Percentiles rank a stretch among this genome's conserved stretches.
phyloP scores from a whole-genome alignment of 2,113 vertebrate species.

The Turdus rufiventris region DNA sequence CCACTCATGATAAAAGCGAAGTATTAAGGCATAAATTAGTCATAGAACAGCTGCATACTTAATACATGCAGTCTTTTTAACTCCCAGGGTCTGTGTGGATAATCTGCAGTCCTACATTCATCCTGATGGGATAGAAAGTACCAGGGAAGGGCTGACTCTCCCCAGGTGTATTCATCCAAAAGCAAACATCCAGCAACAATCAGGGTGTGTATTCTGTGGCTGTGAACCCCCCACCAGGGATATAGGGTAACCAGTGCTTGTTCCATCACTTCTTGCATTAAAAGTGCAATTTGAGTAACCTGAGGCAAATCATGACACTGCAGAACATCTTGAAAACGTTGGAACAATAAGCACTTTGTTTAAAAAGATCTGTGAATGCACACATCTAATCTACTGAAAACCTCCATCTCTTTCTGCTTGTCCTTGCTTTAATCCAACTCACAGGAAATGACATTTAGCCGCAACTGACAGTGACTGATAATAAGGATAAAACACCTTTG shows the following conservation, averaged over 20 bases:
- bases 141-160: not conserved
- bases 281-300: not conserved
- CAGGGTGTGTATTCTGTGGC: not conserved
- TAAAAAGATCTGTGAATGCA: slow-evolving; percentile 17
- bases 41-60: not conserved
- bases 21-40: slow-evolving; percentile 21
- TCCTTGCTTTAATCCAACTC: not conserved
- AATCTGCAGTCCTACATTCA: not conserved
- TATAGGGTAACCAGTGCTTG: not conserved
- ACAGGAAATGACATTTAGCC: not conserved
- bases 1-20: not conserved
- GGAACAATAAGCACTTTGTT: not conserved
- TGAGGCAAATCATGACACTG: not conserved
- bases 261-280: not conserved
- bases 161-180: not conserved
- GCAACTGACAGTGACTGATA: not conserved
- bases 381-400: not conserved
- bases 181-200: not conserved
- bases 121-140: not conserved
- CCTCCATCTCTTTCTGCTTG: not conserved
- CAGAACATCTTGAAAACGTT: not conserved
- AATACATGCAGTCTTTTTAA: not conserved
- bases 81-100: not conserved
- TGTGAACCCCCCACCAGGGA: not conserved
- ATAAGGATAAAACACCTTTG: not conserved